A percentile compares a stretch with the other conserved stretches of the same genome.
phyloP scores from a whole-genome alignment of 1,140 invertebrate species.

The Drosophila micromelanica region DNA sequence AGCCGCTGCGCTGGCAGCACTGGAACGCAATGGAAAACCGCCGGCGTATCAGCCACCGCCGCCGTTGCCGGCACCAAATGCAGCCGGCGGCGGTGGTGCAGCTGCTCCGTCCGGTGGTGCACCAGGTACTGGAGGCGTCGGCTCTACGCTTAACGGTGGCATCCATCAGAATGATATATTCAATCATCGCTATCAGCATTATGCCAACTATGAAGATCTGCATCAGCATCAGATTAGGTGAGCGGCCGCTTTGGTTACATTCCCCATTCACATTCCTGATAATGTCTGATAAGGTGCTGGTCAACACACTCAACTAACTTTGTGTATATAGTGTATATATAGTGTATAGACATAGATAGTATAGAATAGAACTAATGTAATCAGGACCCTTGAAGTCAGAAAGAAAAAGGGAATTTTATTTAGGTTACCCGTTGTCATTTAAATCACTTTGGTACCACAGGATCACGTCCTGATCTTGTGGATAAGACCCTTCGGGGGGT shows the following conservation, averaged over 20 bases:
- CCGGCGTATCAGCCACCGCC: conserved; percentile 82
- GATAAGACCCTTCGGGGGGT: too few species aligned
- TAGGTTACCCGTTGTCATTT: too few species aligned
- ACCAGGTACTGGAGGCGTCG: neutral
- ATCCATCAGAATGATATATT: conserved; percentile 84
- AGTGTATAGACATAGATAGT: too few species aligned
- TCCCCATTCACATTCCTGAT: too few species aligned
- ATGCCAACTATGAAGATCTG: conserved; percentile 93
- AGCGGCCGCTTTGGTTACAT: conserved; percentile 36
- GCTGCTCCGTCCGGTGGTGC: conserved; percentile 8
- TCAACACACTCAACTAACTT: conserved; percentile 15
- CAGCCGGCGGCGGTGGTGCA: conserved; percentile 32
- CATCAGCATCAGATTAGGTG: conserved; percentile 87
- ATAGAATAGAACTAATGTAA: too few species aligned
- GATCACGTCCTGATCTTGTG: too few species aligned
- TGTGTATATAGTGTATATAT: too few species aligned
- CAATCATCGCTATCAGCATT: conserved; percentile 88
- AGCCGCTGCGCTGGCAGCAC: conserved; percentile 67
- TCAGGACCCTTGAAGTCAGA: too few species aligned
- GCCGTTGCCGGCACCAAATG: conserved; percentile 74
- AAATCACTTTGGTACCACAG: too few species aligned
- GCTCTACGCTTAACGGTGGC: conserved; percentile 56
- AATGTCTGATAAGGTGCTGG: conserved; percentile 12
- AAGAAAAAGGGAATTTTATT: too few species aligned
- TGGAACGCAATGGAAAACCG: conserved; percentile 77